Evolutionary conservation across 1,140 invertebrate genomes (phyloP), one percentile per base, ranked within the genome.

Genomic region (Rhagoletis pomonella): DNA sequence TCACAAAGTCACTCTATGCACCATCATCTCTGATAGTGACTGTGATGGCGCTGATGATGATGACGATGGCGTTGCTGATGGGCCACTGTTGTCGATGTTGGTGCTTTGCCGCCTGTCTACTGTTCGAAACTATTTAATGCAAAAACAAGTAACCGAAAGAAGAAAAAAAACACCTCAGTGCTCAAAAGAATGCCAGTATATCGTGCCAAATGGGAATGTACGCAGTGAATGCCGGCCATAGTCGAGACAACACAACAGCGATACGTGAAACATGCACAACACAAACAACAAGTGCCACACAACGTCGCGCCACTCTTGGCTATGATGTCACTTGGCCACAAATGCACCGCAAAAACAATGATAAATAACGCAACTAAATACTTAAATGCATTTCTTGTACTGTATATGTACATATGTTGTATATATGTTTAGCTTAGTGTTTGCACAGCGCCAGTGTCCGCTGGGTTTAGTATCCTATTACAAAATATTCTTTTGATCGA

Each of bases 1-100:
- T 1, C 58, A 59, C 58, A 7, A 59, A 29, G 29, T 29, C 29
- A 29, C 29, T 55, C 60, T 73, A 42, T 42, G 10, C 67, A 4
- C 67, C 67, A 39, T 12, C 67, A 69, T 19, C 64, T 42, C 42
- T 17, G 44, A 29, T 3, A 6, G 60, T 62, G 14, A 44, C 42
- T 42, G 44, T 17, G 14, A 44, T 73, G 73, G 44, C 55, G 73
- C 73, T 19, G 47, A 50, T 55, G 73, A 81, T 55, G 73, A 47
- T 67, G 47, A 42, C n/a, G 50, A 9, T 81, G 64, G 64, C 64
- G 73, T n/a, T 42, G 42, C 73, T 81, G 73, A 58, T 81, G 73
- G 47, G 73, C 73, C 73, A 81, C 73, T 81, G 47, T 42, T 73
- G 69, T 81, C 55, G 73, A 81, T 47, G 19, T 47, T 81, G 73